Evolutionary conservation across 2,797 vertebrate genomes (phyloP).

Genomic region (Coccyzus lansbergi): DNA sequence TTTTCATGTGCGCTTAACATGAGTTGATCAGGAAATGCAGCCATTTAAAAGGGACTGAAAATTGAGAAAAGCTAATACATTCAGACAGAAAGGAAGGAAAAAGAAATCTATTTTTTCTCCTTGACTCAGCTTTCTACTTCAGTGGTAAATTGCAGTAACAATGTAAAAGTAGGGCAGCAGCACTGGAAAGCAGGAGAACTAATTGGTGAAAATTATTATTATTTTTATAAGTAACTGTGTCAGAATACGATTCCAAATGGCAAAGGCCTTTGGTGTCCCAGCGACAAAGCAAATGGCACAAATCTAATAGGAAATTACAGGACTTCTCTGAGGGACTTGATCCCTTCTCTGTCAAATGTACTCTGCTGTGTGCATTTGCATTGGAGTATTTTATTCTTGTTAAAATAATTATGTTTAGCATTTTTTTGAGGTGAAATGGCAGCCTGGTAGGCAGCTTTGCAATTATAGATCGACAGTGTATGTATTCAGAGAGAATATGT

Average conservation of each 20-base stretch:
- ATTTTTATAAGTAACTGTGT: background rate
- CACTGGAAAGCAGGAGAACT: background rate
- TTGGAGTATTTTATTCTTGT: background rate
- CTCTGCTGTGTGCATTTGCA: background rate
- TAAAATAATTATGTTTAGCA: background rate
- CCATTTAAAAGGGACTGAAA: background rate
- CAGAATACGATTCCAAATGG: background rate
- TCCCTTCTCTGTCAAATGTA: background rate
- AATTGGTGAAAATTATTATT: background rate
- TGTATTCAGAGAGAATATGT: background rate
- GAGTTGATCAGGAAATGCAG: background rate
- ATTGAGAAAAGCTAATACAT: background rate
- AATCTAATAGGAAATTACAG: background rate
- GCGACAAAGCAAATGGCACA: background rate
- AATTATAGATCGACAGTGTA: conserved; percentile 8
- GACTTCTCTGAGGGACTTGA: background rate
- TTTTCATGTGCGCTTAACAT: rapidly evolving
- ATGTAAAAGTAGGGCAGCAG: background rate
- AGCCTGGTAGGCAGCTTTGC: conserved; percentile 16
- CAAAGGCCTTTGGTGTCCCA: background rate
- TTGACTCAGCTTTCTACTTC: background rate
- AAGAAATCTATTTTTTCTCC: background rate
- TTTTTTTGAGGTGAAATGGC: background rate
- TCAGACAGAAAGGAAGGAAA: background rate
- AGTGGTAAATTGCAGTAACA: background rate